These are phyloP conservation scores for Chaunax sp. DNA, from an alignment of 2,797 vertebrate genomes.

Conservation along the genomic window DNA sequence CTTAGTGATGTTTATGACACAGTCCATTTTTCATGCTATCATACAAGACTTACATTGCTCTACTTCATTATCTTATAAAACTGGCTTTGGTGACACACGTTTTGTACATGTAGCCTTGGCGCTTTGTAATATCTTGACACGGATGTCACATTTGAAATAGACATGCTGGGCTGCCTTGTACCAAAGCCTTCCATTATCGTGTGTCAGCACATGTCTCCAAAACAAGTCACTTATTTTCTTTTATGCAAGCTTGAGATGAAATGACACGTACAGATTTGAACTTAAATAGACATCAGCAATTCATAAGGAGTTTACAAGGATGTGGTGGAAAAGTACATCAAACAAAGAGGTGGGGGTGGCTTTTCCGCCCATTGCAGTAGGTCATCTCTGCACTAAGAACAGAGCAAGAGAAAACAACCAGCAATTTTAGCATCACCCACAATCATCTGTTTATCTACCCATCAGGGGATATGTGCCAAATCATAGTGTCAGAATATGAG, in stretches of 20 bases:
- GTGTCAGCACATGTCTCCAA: conserved; percentile 5
- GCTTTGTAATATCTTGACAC: conserved; percentile 27
- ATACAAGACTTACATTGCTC: not conserved
- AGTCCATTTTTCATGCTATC: not conserved
- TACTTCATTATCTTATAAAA: conserved; percentile 25
- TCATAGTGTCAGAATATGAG: too few species aligned
- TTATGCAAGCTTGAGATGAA: not conserved
- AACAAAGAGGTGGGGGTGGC: not conserved
- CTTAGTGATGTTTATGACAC: not conserved
- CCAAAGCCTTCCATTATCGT: conserved; percentile 11
- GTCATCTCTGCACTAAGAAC: not conserved
- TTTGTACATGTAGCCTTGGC: not conserved
- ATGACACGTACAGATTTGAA: conserved; percentile 2
- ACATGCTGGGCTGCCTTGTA: not conserved
- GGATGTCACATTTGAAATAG: not conserved
- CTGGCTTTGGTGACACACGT: conserved; percentile 30
- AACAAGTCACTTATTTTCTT: too few species aligned
- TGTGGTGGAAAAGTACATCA: not conserved
- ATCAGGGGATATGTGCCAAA: too few species aligned
- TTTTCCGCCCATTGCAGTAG: not conserved
- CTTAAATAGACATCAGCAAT: conserved; percentile 15
- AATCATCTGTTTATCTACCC: not conserved
- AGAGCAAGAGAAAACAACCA: not conserved
- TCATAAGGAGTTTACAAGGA: not conserved
- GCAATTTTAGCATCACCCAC: not conserved